Conservation (phyloP, 1,140 invertebrate genomes). For the Aphidius gifuensis region DNA sequence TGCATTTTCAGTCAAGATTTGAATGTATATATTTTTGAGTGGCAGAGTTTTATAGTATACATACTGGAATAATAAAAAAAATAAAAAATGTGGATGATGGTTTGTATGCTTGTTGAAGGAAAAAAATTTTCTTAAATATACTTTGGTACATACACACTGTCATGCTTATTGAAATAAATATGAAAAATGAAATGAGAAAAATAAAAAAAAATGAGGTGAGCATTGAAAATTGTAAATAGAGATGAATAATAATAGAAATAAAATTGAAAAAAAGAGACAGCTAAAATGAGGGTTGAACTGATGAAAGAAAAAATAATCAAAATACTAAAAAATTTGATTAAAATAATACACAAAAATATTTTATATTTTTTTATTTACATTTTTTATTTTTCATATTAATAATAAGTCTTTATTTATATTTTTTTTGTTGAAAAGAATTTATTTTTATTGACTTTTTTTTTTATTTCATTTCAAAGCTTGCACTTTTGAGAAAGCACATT, state of each 20-base stretch:
- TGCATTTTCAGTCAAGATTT: conserved; percentile 2
- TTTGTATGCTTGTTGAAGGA: neutral
- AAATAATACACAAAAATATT: no score
- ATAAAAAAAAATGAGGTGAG: neutral
- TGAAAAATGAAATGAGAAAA: neutral
- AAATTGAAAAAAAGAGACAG: neutral
- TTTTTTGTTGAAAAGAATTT: no score
- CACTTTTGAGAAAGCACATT: no score
- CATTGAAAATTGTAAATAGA: neutral
- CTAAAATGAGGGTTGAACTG: no score
- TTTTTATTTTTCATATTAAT: no score
- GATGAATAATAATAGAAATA: neutral
- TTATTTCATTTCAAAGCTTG: no score
- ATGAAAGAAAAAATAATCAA: no score
- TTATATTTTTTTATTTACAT: no score
- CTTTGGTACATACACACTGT: conserved; percentile 9
- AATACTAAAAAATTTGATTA: no score
- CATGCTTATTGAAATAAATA: conserved; percentile 14
- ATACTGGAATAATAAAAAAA: neutral
- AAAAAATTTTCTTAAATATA: conserved; percentile 2
- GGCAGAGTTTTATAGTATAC: no score
- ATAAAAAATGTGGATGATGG: neutral
- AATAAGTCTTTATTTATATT: no score
- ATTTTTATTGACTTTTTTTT: no score
- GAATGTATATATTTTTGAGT: conserved; percentile 4